phyloP scores from a whole-genome alignment of 2,888 invertebrate genomes.

The Abscondita cerata region DNA sequence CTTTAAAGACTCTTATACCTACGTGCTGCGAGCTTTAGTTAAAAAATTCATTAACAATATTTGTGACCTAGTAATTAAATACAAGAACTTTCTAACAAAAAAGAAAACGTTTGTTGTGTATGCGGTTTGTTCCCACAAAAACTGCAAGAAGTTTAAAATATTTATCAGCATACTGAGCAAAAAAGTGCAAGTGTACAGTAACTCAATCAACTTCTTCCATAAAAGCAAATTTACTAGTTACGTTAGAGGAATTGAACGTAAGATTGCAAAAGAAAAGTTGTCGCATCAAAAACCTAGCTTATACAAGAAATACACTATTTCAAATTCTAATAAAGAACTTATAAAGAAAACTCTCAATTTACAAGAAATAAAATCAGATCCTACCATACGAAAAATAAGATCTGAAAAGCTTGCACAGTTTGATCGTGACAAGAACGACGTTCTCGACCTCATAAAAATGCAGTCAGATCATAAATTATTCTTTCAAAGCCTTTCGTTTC shows the following conservation, averaged over 20 bases:
- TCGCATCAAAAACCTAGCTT: background rate
- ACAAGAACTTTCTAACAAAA: background rate
- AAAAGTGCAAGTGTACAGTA: background rate
- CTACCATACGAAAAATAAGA: conserved; percentile 27
- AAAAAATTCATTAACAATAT: conserved; percentile 10
- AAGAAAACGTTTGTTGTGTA: background rate
- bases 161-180: background rate
- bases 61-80: background rate
- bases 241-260: background rate
- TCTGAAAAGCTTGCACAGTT: conserved; percentile 20
- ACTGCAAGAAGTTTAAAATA: conserved; percentile 7
- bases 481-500: conserved; percentile 31
- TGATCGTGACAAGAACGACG: background rate
- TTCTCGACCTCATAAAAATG: conserved; percentile 17
- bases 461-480: conserved; percentile 31
- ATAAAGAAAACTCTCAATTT: conserved; percentile 11
- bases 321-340: background rate
- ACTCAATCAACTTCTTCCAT: conserved; percentile 2
- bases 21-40: no score
- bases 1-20: no score
- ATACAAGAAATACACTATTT: background rate
- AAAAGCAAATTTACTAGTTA: background rate
- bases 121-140: background rate
- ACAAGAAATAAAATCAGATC: conserved; percentile 30
- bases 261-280: background rate